phyloP scores from a whole-genome alignment of 2,888 invertebrate genomes.

The Euzophera pinguis region DNA sequence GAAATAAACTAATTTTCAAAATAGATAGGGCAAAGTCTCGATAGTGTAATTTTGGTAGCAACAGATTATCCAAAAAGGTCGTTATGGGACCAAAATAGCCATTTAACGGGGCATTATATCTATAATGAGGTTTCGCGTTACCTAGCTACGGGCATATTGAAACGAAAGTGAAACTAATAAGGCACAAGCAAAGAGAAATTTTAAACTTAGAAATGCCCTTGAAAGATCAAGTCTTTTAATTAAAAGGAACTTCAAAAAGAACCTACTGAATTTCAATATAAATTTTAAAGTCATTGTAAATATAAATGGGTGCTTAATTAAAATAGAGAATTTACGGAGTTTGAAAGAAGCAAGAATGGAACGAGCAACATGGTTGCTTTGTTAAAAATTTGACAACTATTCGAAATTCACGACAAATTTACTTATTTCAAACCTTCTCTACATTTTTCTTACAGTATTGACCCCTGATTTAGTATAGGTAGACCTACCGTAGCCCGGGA shows the following conservation, averaged over 20 bases:
- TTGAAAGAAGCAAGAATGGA: conserved; percentile 6
- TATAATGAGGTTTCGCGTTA: conserved; percentile 31
- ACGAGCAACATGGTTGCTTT: not conserved
- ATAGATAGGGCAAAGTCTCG: conserved; percentile 18
- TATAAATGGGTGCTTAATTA: not conserved
- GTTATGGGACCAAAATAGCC: conserved; percentile 24
- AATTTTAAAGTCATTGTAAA: conserved; percentile 3
- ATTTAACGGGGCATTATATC: conserved; percentile 38
- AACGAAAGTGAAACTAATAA: conserved; percentile 75
- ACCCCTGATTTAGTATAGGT: too few species aligned
- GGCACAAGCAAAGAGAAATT: conserved; percentile 38
- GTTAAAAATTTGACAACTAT: conserved; percentile 10
- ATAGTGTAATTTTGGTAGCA: conserved; percentile 23
- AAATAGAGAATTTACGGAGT: not conserved
- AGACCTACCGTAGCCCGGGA: too few species aligned
- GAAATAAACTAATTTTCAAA: not conserved
- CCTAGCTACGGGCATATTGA: conserved; percentile 40
- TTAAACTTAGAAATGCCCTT: conserved; percentile 40
- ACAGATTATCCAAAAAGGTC: conserved; percentile 23
- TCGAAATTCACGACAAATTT: conserved; percentile 20
- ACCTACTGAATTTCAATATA: not conserved
- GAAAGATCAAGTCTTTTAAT: conserved; percentile 12
- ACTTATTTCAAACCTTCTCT: too few species aligned
- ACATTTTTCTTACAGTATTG: too few species aligned
- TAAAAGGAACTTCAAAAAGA: conserved; percentile 4